These are phyloP conservation scores for Pseudorectes ferrugineus DNA, from an alignment of 2,113 vertebrate genomes.

Conservation along the genomic window DNA sequence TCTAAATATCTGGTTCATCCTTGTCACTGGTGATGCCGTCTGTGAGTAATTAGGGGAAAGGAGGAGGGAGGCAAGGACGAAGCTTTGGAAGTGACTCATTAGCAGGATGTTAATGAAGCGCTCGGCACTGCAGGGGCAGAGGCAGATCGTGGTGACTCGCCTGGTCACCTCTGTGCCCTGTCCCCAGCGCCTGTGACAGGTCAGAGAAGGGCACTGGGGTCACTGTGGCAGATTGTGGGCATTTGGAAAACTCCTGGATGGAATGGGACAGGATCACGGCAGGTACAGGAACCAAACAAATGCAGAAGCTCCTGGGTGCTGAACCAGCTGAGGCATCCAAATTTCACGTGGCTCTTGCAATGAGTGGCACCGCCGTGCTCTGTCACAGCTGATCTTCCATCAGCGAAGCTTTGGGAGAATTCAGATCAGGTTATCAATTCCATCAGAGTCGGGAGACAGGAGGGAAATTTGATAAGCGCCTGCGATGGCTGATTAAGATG, in stretches of 20 bases:
- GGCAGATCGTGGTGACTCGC: background rate
- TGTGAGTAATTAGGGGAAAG: background rate
- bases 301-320: background rate
- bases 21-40: background rate
- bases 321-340: background rate
- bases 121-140: background rate
- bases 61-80: background rate
- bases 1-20: background rate
- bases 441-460: background rate
- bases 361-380: background rate
- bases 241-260: background rate
- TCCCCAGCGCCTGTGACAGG: background rate
- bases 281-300: background rate
- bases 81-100: conserved; percentile 5
- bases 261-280: background rate
- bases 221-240: background rate
- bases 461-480: background rate
- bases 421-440: conserved; percentile 31
- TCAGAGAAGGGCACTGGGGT: background rate
- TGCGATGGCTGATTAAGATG: conserved; percentile 42
- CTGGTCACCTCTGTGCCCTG: background rate
- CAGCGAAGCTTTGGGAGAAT: background rate
- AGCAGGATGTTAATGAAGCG: background rate
- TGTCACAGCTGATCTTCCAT: background rate
- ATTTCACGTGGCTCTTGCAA: background rate